Evolutionary conservation across 2,113 vertebrate genomes (phyloP), one percentile per base, ranked within the genome.

Genomic region (Malurus alboscapulatus): DNA sequence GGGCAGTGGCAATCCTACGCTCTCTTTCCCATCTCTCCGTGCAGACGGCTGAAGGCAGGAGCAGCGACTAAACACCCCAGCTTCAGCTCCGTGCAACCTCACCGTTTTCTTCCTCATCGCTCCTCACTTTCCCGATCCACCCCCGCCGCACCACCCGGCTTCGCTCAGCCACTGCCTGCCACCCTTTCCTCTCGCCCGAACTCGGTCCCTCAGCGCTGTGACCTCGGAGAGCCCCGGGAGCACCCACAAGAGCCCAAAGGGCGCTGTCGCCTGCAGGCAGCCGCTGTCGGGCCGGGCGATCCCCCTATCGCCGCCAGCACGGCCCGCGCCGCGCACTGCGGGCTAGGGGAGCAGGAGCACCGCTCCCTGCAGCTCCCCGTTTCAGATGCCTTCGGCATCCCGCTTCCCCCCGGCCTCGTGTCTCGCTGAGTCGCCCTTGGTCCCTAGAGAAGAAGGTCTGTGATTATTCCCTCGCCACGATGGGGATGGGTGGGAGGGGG

Each of bases 241-340:
- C 63, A 2, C 21, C 36, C 12, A 0, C 25, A 0, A 2, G 27
- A 24, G 24, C 5, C 44, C 51, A 1, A 4, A 1, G 2, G 4
- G 6, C 5, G 7, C 40, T 3, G 42, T 25, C 25, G 42, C 47
- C 2, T 19, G 9, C 55, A 9, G 45, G 14, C 59, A 73, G 63
- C 9, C 30, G 12, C 19, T 6, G 29, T 6, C 4, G 29, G 18
- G 6, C 15, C 22, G 14, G 47, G 22, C 17, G 47, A 7, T 2
- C 12, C 22, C 21, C 25, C 12, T 10, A 32, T 2, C 9, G 25
- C 44, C 30, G 25, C 40, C 47, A 2, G n/a, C 30, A 5, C n/a
- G 27, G 12, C 17, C 12, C 14, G 29, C 17, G 6, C 5, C 11
- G 16, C 11, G 19, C 80, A 3, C 32, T 5, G 50, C 17, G 20